Base-by-base conservation (phyloP, 2,113 vertebrate species). In the Hippocampus mohnikei region DNA sequence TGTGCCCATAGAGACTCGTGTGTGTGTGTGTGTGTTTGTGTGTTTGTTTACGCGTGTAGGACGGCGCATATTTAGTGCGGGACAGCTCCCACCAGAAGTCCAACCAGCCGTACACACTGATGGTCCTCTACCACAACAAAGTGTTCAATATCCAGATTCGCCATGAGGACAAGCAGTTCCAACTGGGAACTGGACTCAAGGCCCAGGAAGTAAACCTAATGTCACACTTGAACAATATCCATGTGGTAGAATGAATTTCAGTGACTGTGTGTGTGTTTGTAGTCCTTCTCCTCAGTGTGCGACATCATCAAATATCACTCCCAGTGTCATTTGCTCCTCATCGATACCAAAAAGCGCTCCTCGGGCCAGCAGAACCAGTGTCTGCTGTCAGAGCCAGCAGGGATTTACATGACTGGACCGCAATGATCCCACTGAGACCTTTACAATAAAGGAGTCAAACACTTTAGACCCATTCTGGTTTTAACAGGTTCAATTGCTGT, bases 111-210 rank as follows among this genome's bases (percentile, higher is more conserved):
- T 99, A 94, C 20, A 97, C 97, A 0, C 93, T 98, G 70, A 98
- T 98, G 96, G 96, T 98, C 23, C 78, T 96, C 68, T 96, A 95
- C 90, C 94, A 94, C 88, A 86, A 92, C 37, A 98, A 98, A 82
- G 97, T 99, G 52, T 99, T 93, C 88, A 99, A 99, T 84, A 94
- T 99, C 84, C 96, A 96, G 90, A 98, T 99, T 78, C 90, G 95
- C 3, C 94, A 92, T 69, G 72, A 94, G n/a, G 80, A 87, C 8
- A 83, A 94, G 4, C 62, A 91, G 0, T 99, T 94, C 63, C 80
- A 94, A 76, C 81, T 99, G 85, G 97, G 97, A 74, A 98, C 95
- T 0, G 93, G 94, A 75, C 91, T 96, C 65, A 95, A 95, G 83
- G 91, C 89, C 73, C 94, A 92, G 74, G 97, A 99, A 96, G 97